Percentiles rank a stretch among this genome's conserved stretches.
phyloP scores from a whole-genome alignment of 2,888 invertebrate genomes.

The Acholoe squamosa region DNA sequence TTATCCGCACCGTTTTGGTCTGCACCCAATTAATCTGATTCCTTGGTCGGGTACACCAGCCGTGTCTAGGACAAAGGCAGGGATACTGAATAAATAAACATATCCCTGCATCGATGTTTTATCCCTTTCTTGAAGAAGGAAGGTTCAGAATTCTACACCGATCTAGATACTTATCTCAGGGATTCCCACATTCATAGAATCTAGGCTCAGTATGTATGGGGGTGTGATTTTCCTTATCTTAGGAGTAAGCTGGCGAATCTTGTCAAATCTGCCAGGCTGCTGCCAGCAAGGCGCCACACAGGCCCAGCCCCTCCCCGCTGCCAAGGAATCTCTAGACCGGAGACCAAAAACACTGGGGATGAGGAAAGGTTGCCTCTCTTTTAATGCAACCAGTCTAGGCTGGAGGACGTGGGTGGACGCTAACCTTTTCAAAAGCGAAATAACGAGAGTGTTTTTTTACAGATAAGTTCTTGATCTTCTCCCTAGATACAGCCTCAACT shows the following conservation, averaged over 20 bases:
- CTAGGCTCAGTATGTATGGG: neutral
- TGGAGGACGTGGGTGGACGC: constrained; percentile 22
- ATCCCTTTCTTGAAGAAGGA: neutral
- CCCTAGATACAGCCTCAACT: neutral
- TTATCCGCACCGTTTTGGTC: neutral
- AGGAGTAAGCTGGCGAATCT: neutral
- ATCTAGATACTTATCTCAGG: neutral
- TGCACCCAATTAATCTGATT: constrained; percentile 47
- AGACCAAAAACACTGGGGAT: neutral
- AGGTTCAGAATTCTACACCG: neutral
- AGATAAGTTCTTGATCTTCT: neutral
- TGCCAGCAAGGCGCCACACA: neutral
- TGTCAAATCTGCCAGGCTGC: neutral
- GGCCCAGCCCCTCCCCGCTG: neutral
- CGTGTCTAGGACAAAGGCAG: constrained; percentile 37
- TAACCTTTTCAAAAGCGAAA: constrained; percentile 38
- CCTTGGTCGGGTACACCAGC: neutral
- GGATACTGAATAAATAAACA: constrained; percentile 20
- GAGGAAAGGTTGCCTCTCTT: constrained; percentile 18
- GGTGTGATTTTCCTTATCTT: neutral
- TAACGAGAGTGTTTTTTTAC: neutral
- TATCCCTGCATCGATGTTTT: neutral
- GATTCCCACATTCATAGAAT: neutral
- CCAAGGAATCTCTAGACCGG: neutral
- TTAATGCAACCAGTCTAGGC: neutral